Percentiles rank a stretch among this genome's conserved stretches.
Conservation (phyloP, 2,888 invertebrate species). For the Platerodrilus igneus region DNA sequence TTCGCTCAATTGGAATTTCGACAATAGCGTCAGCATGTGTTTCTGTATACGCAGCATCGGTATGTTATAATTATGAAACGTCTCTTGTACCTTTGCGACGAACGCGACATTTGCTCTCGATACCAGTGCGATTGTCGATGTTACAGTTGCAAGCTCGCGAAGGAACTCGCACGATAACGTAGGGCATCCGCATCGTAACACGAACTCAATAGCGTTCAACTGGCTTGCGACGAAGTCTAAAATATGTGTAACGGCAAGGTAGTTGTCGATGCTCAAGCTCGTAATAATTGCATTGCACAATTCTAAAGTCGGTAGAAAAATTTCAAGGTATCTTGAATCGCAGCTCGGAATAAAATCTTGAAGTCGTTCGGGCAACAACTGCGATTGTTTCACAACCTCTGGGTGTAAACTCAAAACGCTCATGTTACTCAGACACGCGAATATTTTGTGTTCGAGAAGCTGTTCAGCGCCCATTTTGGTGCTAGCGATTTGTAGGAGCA, state of each 20-base stretch:
- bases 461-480: slow-evolving; percentile 63
- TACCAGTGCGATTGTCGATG: slow-evolving; percentile 48
- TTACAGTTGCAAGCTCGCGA: slow-evolving; percentile 71
- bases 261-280: slow-evolving; percentile 77
- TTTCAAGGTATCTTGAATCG: slow-evolving; percentile 72
- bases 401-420: slow-evolving; percentile 69
- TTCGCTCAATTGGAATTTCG: slow-evolving; percentile 60
- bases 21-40: slow-evolving; percentile 69
- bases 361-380: slow-evolving; percentile 33
- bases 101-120: slow-evolving; percentile 42
- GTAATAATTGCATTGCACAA: slow-evolving; percentile 78
- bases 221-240: slow-evolving; percentile 77
- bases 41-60: slow-evolving; percentile 65
- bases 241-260: slow-evolving; percentile 75
- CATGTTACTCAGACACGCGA: slow-evolving; percentile 64
- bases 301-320: slow-evolving; percentile 75
- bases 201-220: slow-evolving; percentile 73
- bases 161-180: slow-evolving; percentile 62
- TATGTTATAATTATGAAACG: slow-evolving; percentile 50
- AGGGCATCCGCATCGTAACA: slow-evolving; percentile 67
- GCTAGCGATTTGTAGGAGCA: slow-evolving; percentile 66
- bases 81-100: slow-evolving; percentile 38
- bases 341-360: slow-evolving; percentile 58
- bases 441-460: slow-evolving; percentile 56
- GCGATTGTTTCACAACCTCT: slow-evolving; percentile 50